Conservation (phyloP, 2,797 vertebrate genomes). For the Amphiprion clarkii region DNA sequence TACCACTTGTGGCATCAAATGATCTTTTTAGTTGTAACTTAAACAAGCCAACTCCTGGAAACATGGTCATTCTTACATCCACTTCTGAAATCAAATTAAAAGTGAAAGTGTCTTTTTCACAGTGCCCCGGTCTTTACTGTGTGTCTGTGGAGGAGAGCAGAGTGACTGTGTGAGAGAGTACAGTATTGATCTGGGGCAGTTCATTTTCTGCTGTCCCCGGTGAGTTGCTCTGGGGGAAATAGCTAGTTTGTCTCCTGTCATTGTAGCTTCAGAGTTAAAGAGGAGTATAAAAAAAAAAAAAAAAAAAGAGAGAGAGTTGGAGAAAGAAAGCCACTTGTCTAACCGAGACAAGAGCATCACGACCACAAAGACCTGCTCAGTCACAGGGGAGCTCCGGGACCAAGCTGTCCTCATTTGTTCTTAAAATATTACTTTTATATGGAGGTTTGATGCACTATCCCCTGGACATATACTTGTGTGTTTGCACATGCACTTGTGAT, state of each 20-base stretch:
- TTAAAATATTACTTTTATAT: neutral
- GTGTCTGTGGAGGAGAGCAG: constrained; percentile 28
- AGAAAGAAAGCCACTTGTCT: constrained; percentile 38
- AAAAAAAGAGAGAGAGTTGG: neutral
- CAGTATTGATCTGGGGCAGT: constrained; percentile 83
- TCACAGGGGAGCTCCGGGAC: constrained; percentile 9
- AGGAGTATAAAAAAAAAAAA: constrained; percentile 36
- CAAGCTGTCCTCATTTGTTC: neutral
- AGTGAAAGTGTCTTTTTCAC: neutral
- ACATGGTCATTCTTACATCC: neutral
- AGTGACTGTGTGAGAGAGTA: constrained; percentile 65
- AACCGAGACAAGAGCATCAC: constrained; percentile 20
- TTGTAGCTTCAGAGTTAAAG: constrained; percentile 77
- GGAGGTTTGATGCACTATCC: constrained; percentile 6
- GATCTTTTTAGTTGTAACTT: neutral
- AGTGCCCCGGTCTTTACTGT: constrained; percentile 12
- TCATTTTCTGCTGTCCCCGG: constrained; percentile 84
- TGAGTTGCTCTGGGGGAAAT: constrained; percentile 84
- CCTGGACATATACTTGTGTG: constrained; percentile 1
- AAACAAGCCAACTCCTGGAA: constrained; percentile 2
- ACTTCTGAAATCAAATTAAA: constrained; percentile 3
- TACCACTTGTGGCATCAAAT: neutral
- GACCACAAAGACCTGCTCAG: constrained; percentile 1
- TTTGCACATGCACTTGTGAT: neutral
- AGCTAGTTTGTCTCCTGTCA: constrained; percentile 86